Base-by-base conservation (phyloP, 2,113 vertebrate species). In the Anarhynchus alexandrinus region DNA sequence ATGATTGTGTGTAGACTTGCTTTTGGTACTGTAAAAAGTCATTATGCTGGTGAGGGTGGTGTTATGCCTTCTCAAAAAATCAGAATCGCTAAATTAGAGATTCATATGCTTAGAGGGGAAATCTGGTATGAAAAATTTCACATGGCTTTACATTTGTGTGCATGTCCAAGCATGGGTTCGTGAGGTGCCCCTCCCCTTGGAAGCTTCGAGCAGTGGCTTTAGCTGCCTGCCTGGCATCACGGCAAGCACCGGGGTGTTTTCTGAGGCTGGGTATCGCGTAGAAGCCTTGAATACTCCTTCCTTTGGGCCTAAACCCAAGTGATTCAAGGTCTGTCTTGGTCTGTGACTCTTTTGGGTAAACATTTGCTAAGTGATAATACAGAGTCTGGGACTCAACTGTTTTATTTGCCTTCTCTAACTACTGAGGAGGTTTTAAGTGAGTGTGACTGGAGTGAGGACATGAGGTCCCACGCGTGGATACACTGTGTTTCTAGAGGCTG, bases 161-260 rank as follows among this genome's bases (percentile, higher is more conserved):
- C 10, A 13, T 57, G 52, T 79, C 42, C 25, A 17, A 2, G 38
- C 0, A 0, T 11, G 38, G 19, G 8, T 34, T 69, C 2, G 1
- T 27, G 79, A 25, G 71, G 8, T 0, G 15, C 32, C 83, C 20
- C 57, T 57, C 3, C 14, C 20, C 65, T 36, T 1, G 19, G 69
- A 58, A 84, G 11, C 29, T 47, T 89, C 36, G 32, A 30, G 42
- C 40, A 0, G 2, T 54, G 59, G 36, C 43, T 42, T 45, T 27
- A 4, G 7, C 4, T 69, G 76, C 9, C 51, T 76, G 51, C 67
- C 36, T 57, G 73, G 45, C 61, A 30, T n/a, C 88, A 20, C 25
- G 29, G 45, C 26, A 20, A 52, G 34, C 34, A 26, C 36, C 54
- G 17, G 22, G 4, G 6, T 26, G 71, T 45, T 30, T 19, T 21